Evolutionary conservation across 1,140 invertebrate genomes (phyloP), one percentile per base, ranked within the genome.

Genomic region (Triops cancriformis): DNA sequence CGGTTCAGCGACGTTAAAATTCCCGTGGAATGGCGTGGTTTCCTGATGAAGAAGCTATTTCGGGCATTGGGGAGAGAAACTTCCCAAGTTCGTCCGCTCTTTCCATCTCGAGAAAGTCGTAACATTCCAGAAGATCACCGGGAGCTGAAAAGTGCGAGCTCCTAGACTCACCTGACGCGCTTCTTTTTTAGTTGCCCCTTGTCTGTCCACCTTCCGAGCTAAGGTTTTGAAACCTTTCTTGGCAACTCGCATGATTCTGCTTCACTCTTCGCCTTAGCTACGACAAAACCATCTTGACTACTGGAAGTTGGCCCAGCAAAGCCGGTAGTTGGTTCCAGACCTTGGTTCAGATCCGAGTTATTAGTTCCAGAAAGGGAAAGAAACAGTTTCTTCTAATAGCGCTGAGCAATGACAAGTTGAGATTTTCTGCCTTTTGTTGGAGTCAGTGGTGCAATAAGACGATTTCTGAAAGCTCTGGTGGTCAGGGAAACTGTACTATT

Each of bases 401-500:
- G 10, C 26, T 28, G 37, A 76, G 45, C 37, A 43, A 76, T 76
- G 45, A 76, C 27, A 42, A 76, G 26, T 76, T 76, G 18, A 45
- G 12, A 41, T 51, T 43, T 23, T 26, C 31, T 42, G 23, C 9
- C 12, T 74, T 74, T 14, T 37, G 18, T 42, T 42, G 73, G 37
- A 18, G 10, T 75, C 27, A 75, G 73, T 74, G 18, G 27, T 28
- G 73, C 4, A 28, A 27, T 4, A 4, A 41, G 1, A 6, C 4
- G 2, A 23, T 23, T 23, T 2, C 9, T 72, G 2, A 3, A 74
- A 28, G 18, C 5, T n/a, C 14, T n/a, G 23, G 51, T n/a, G 6
- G 14, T n/a, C 4, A 64, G 18, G 18, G 18, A 64, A n/a, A 6
- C 0, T 64, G 18, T 64, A 64, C 14, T n/a, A 23, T n/a, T 64